These are phyloP conservation scores for Dinocampus coccinellae DNA, from an alignment of 2,888 invertebrate species.

Conservation along the genomic window DNA sequence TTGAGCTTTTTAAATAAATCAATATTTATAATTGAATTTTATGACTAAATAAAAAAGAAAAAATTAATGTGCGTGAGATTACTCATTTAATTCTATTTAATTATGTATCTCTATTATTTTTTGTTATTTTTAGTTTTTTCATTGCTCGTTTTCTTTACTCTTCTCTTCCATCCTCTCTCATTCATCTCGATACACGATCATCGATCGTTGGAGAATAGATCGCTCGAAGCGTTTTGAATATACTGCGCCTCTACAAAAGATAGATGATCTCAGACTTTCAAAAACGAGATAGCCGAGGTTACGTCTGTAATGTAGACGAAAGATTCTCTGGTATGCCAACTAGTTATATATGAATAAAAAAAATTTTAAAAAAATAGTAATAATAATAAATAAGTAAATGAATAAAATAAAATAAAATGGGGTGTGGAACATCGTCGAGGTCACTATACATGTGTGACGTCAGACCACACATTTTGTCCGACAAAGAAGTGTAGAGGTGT, in stretches of 20 bases:
- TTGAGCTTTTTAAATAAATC: too few species aligned
- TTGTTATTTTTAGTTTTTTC: background rate
- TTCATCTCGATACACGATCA: background rate
- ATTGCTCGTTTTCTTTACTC: background rate
- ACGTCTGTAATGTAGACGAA: conserved; percentile 1
- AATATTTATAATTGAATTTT: too few species aligned
- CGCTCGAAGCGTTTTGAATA: conserved; percentile 17
- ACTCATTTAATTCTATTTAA: too few species aligned
- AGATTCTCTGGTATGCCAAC: conserved; percentile 1
- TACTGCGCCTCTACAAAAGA: conserved; percentile 28
- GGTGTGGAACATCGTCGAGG: conserved; percentile 25
- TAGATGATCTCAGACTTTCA: conserved; percentile 31
- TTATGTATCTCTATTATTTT: too few species aligned
- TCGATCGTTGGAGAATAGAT: conserved; percentile 20
- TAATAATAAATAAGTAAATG: background rate
- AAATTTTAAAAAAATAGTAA: background rate
- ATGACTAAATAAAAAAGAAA: too few species aligned
- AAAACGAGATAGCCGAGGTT: conserved; percentile 25
- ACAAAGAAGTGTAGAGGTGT: background rate
- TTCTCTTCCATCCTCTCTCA: background rate
- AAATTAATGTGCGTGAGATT: too few species aligned
- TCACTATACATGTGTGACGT: conserved; percentile 2
- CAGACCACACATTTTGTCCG: background rate
- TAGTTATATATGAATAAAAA: background rate
- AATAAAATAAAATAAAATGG: conserved; percentile 7